These are phyloP conservation scores for Ichneumon xanthorius DNA, from an alignment of 2,888 invertebrate genomes.

Conservation along the genomic window DNA sequence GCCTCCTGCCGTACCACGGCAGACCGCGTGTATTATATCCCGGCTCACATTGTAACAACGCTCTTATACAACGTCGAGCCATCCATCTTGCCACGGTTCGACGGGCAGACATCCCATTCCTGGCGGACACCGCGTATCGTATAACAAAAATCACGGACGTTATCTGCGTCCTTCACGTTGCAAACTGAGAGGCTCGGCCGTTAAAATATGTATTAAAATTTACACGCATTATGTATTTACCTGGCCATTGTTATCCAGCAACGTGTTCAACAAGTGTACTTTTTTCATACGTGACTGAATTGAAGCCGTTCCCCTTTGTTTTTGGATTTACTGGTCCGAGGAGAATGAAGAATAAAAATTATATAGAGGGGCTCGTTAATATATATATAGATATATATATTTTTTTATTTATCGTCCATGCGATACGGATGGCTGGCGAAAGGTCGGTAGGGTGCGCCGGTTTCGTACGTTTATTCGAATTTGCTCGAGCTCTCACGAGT, in stretches of 20 bases:
- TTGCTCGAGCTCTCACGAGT: constrained; percentile 57
- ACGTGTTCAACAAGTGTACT: background rate
- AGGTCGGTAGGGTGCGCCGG: constrained; percentile 18
- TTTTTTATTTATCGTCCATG: constrained; percentile 2
- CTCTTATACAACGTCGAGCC: constrained; percentile 67
- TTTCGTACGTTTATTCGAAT: constrained; percentile 63
- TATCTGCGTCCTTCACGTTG: background rate
- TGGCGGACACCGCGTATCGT: constrained; percentile 32
- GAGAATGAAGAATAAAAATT: background rate
- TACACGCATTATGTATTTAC: background rate
- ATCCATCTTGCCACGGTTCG: constrained; percentile 74
- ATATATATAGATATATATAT: background rate
- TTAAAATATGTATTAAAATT: constrained; percentile 8
- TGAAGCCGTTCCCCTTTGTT: background rate
- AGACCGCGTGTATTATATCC: constrained; percentile 29
- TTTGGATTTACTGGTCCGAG: background rate
- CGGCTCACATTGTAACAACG: constrained; percentile 54
- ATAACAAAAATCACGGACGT: constrained; percentile 18
- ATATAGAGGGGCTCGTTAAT: background rate
- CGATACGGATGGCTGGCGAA: constrained; percentile 31
- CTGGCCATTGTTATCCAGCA: background rate
- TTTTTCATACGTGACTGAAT: background rate
- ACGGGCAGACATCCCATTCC: constrained; percentile 71
- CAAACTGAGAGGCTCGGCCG: background rate
- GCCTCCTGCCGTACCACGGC: constrained; percentile 30